phyloP scores from a whole-genome alignment of 1,140 invertebrate genomes.

The Pseudobourletiella spinata region DNA sequence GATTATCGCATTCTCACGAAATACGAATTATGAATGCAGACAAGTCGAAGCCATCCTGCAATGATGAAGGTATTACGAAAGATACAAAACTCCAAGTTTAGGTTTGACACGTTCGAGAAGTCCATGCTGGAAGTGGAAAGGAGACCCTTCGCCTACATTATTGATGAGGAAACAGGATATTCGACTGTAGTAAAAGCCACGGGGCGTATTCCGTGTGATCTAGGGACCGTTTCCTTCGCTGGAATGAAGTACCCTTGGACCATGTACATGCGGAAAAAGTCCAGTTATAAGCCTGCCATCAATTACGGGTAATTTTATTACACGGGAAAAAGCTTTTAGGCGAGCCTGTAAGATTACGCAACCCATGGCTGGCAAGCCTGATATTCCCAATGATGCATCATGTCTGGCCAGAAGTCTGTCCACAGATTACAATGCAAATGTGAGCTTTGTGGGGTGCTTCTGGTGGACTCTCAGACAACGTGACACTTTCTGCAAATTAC shows the following conservation, averaged over 20 bases:
- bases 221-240: not conserved
- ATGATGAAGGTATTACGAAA: not conserved
- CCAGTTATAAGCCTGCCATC: not conserved
- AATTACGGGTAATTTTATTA: slow-evolving; percentile 11
- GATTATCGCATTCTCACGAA: too few relatives aligned
- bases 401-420: too few relatives aligned
- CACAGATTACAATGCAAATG: too few relatives aligned
- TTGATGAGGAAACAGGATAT: slow-evolving; percentile 7
- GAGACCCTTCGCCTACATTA: not conserved
- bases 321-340: too few relatives aligned
- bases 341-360: too few relatives aligned
- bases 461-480: too few relatives aligned
- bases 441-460: too few relatives aligned
- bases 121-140: not conserved
- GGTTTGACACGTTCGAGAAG: not conserved
- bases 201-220: not conserved
- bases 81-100: not conserved
- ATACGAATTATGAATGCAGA: too few relatives aligned
- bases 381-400: too few relatives aligned
- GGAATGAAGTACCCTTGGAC: slow-evolving; percentile 1
- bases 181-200: not conserved
- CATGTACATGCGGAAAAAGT: slow-evolving; percentile 2
- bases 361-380: too few relatives aligned
- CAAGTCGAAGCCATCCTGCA: too few relatives aligned
- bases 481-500: too few relatives aligned